phyloP scores from a whole-genome alignment of 2,888 invertebrate species.

The Diarsia brunnea region DNA sequence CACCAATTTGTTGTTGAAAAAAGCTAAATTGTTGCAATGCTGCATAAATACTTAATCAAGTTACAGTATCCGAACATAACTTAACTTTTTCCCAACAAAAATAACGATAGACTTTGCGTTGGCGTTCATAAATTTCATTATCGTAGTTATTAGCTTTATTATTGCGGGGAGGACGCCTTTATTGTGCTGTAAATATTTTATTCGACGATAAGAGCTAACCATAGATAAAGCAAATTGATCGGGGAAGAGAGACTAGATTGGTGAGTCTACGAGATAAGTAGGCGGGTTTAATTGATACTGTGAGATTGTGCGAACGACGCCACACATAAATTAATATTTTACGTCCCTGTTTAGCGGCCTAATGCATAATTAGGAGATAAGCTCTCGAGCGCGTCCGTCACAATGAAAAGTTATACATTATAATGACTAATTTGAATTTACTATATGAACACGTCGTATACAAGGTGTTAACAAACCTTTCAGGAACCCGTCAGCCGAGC shows the following conservation, averaged over 20 bases:
- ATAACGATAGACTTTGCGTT: conserved; percentile 65
- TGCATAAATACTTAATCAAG: conserved; percentile 14
- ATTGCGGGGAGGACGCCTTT: conserved; percentile 84
- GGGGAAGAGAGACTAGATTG: conserved; percentile 77
- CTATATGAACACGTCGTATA: conserved; percentile 13
- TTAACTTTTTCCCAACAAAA: conserved; percentile 40
- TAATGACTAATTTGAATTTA: conserved; percentile 53
- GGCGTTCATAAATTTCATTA: conserved; percentile 79
- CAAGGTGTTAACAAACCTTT: neutral
- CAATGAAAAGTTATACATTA: conserved; percentile 64
- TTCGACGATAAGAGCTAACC: conserved; percentile 83
- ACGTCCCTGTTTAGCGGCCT: conserved; percentile 77
- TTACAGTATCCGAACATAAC: conserved; percentile 30
- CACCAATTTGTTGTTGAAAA: neutral
- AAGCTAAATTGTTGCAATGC: neutral
- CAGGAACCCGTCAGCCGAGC: neutral
- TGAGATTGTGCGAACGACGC: conserved; percentile 84
- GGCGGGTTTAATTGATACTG: conserved; percentile 86
- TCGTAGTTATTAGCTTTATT: conserved; percentile 85
- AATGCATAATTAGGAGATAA: conserved; percentile 80
- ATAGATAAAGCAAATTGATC: conserved; percentile 89
- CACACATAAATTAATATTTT: conserved; percentile 84
- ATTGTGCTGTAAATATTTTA: conserved; percentile 90
- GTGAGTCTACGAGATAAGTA: conserved; percentile 84
- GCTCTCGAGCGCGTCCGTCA: conserved; percentile 61